Evolutionary conservation across 2,888 invertebrate species (phyloP).

Genomic region (Dexiosoma caninum): DNA sequence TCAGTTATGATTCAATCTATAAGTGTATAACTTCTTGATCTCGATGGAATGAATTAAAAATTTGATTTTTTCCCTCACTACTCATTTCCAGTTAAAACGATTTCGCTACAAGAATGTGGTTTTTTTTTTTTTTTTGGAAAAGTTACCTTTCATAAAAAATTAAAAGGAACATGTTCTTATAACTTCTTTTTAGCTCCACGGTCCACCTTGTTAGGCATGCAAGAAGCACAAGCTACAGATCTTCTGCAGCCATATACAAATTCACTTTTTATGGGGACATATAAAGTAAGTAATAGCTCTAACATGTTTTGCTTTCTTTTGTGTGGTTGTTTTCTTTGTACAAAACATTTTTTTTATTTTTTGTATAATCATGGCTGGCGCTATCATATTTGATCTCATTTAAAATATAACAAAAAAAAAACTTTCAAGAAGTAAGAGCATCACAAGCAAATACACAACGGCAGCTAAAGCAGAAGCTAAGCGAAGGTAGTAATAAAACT

Average conservation of each 20-base stretch:
- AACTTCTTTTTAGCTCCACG: conserved; percentile 3
- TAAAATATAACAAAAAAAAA: conserved; percentile 52
- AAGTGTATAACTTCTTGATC: too few relatives aligned
- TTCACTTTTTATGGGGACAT: conserved; percentile 48
- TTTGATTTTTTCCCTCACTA: too few relatives aligned
- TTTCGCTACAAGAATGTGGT: too few relatives aligned
- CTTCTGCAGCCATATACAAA: conserved; percentile 22
- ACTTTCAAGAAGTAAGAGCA: conserved; percentile 41
- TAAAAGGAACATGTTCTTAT: too few relatives aligned
- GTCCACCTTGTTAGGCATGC: conserved; percentile 29
- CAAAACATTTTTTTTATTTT: conserved; percentile 8
- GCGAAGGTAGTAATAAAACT: conserved; percentile 62
- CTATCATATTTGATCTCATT: conserved; percentile 76
- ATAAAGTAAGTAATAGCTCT: conserved; percentile 61
- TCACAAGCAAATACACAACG: conserved; percentile 42
- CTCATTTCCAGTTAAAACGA: too few relatives aligned
- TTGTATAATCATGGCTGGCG: conserved; percentile 69
- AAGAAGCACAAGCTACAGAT: conserved; percentile 45
- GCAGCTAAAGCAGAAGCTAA: conserved; percentile 64
- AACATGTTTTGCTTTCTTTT: conserved; percentile 58
- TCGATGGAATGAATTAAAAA: too few relatives aligned
- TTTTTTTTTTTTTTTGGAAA: too few relatives aligned
- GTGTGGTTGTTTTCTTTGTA: conserved; percentile 12
- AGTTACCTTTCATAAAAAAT: too few relatives aligned
- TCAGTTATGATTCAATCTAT: too few relatives aligned